Base-by-base conservation (phyloP, 2,888 invertebrate genomes). In the Tetragonula carbonaria region DNA sequence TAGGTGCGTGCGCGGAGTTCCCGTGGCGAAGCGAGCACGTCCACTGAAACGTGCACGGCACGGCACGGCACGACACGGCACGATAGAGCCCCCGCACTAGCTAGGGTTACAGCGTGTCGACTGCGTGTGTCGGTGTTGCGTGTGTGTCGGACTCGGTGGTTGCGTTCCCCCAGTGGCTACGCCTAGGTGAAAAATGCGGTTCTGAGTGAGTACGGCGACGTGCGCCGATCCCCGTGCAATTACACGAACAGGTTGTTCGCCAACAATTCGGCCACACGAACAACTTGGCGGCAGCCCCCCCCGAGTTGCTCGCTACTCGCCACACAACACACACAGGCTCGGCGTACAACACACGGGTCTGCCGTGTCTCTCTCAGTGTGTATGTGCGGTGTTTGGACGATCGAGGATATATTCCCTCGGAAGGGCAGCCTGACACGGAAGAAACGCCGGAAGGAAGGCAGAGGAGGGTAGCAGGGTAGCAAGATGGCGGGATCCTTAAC, bases 401-500 rank as follows among this genome's bases (percentile, higher is more conserved):
- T 87, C 81, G 77, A 81, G 85, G 84, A 79, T 80, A 84, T 70
- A 68, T 75, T 77, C 67, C 73, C 62, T 78, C 62, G 68, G 80
- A 80, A 80, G 80, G 75, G 84, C 84, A 73, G 74, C 68, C 65
- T 75, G 76, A 78, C 78, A 80, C 82, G 80, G 82, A 83, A 83
- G 74, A 74, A 83, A 83, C 80, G 73, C 76, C 80, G 84, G 84
- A 80, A 82, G 82, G 82, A 87, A 82, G 82, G 82, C 81, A 80
- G 80, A 72, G 86, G 89, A 89, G 88, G 89, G 89, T 85, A 85
- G 87, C 90, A 87, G 86, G 84, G 85, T 84, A 80, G 87, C 90
- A 94, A 94, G 92, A 94, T 94, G 94, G 94, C 94, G 93, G 93
- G 93, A 85, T 93, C 93, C 89, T 91, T 94, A 93, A 94, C 94